Evolutionary conservation across 2,113 vertebrate species (phyloP).

Genomic region (Agapornis roseicollis): DNA sequence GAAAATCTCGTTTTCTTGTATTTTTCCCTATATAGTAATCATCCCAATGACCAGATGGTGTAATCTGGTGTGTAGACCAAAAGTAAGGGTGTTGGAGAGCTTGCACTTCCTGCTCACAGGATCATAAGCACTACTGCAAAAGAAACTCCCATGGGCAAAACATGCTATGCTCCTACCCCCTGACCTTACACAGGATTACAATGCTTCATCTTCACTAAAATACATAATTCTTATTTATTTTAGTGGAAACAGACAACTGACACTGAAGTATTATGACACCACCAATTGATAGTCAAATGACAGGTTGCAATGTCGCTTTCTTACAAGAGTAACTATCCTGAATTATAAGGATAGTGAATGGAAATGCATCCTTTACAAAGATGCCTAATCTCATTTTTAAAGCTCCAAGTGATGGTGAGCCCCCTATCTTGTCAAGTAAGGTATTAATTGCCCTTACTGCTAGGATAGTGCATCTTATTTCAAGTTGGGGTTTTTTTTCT

Average conservation of each 20-base stretch:
- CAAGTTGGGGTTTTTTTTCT: neutral
- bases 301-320: constrained; percentile 50
- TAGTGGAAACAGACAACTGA: constrained; percentile 23
- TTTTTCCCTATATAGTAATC: neutral
- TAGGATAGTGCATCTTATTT: neutral
- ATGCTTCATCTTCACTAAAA: constrained; percentile 6
- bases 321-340: neutral
- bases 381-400: constrained; percentile 52
- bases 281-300: constrained; percentile 42
- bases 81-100: neutral
- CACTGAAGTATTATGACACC: constrained; percentile 35
- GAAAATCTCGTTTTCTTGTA: neutral
- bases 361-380: constrained; percentile 44
- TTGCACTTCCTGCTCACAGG: neutral
- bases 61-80: neutral
- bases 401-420: constrained; percentile 13
- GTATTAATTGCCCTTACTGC: constrained; percentile 42
- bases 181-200: neutral
- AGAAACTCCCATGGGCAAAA: neutral
- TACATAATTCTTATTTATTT: constrained; percentile 52
- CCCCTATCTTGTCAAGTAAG: neutral
- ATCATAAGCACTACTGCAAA: neutral
- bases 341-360: constrained; percentile 46
- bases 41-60: neutral
- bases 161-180: neutral